Conservation (phyloP, 2,797 vertebrate genomes). For the Amazonetta brasiliensis region DNA sequence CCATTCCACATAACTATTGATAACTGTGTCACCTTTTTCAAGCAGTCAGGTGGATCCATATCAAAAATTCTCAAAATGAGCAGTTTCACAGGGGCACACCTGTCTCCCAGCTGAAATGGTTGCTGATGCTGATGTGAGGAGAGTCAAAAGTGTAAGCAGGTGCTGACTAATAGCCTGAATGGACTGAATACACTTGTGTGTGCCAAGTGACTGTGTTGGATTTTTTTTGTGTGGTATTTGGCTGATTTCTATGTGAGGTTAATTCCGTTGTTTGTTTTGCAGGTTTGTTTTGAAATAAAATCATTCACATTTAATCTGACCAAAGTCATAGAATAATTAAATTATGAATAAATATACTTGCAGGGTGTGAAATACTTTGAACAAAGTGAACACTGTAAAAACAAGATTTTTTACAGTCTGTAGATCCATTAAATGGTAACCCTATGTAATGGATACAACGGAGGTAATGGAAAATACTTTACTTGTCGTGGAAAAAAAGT, state of each 20-base stretch:
- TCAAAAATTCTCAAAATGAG: not conserved
- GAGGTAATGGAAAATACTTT: not conserved
- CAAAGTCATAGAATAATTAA: not conserved
- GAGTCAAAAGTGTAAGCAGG: too few relatives aligned
- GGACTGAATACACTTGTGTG: fast-evolving
- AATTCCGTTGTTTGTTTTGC: not conserved
- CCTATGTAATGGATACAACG: not conserved
- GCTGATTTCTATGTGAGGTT: fast-evolving
- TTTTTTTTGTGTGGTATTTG: fast-evolving
- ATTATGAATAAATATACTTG: too few relatives aligned
- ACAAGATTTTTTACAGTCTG: not conserved
- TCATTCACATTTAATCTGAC: not conserved
- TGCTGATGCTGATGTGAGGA: fast-evolving
- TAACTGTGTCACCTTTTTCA: not conserved
- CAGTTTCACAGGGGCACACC: not conserved
- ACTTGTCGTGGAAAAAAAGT: not conserved
- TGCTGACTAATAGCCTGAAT: not conserved
- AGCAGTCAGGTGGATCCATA: not conserved
- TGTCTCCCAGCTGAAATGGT: not conserved
- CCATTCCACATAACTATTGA: not conserved
- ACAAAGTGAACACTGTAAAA: not conserved
- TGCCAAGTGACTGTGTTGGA: not conserved
- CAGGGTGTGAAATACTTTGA: not conserved
- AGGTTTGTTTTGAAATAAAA: not conserved
- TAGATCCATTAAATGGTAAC: not conserved